phyloP scores from a whole-genome alignment of 2,797 vertebrate species.

The Pseudomugil gertrudae region DNA sequence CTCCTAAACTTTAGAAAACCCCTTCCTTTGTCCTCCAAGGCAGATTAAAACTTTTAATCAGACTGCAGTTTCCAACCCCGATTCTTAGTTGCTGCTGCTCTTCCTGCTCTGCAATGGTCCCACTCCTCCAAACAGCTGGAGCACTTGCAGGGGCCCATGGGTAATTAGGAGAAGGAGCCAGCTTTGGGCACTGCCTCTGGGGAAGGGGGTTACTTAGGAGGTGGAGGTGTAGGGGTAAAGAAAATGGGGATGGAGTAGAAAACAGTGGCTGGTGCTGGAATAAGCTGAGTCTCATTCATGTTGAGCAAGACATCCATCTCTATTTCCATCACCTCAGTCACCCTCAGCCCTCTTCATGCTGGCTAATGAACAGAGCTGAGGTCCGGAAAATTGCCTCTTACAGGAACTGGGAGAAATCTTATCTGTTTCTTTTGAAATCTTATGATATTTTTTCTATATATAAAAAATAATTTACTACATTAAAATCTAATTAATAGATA shows the following conservation, averaged over 20 bases:
- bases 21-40: constrained; percentile 55
- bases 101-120: constrained; percentile 60
- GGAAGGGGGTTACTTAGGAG: constrained; percentile 63
- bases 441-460: too few species aligned
- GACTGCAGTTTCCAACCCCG: constrained; percentile 40
- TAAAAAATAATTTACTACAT: too few species aligned
- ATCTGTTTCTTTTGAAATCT: too few species aligned
- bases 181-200: constrained; percentile 64
- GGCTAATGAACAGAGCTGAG: constrained; percentile 66
- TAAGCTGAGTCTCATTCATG: constrained; percentile 38
- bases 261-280: constrained; percentile 53
- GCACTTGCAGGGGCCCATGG: constrained; percentile 66
- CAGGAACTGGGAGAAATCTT: constrained; percentile 17
- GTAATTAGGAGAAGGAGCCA: constrained; percentile 80
- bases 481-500: too few species aligned
- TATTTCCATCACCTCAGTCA: constrained; percentile 47
- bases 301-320: constrained; percentile 56
- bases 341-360: constrained; percentile 39
- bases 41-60: constrained; percentile 75
- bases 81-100: constrained; percentile 54
- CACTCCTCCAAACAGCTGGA: constrained; percentile 81
- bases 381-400: constrained; percentile 57
- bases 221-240: constrained; percentile 43
- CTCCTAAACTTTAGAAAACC: constrained; percentile 26
- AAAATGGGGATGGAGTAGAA: constrained; percentile 44